Evolutionary conservation across 2,888 invertebrate genomes (phyloP), one percentile per base, ranked within the genome.

Genomic region (Spisula subtruncata): DNA sequence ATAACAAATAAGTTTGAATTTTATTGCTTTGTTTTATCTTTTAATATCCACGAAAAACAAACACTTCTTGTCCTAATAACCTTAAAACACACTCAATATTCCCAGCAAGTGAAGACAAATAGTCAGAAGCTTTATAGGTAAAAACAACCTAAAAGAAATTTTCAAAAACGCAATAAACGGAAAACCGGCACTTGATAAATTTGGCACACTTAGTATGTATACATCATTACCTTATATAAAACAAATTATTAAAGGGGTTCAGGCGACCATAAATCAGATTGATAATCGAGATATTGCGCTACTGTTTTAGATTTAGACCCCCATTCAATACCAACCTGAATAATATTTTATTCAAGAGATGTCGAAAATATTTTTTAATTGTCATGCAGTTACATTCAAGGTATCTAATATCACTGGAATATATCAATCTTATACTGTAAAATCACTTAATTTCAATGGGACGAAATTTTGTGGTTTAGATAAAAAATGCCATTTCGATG

Each of bases 261-360:
- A 75, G 32, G 14, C 35, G 2, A 5, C 75, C 18, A 75, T 75
- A 75, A 75, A 75, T 75, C 32, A 75, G 35, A 75, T 75, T 32
- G 75, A 75, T 75, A 35, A 75, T 75, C 75, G 32, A 75, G 75
- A 75, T 75, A 75, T 75, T n/a, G n/a, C 75, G 35, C 75, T 75
- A 75, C 75, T 32, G 75, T 75, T 75, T 75, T 75, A 75, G 75
- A 35, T 75, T 75, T 75, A 75, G 75, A 35, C 32, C 32, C 35
- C 75, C 35, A 75, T 35, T 75, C 75, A 75, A 75, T 75, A 32
- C 75, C 12, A 32, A 75, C 32, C 18, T 75, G 75, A 75, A 35
- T 25, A 8, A n/a, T 25, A 75, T 75, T 32, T 75, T 18, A 75
- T 75, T 75, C 75, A 75, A 75, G 32, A n/a, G 71, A 32, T 14